Conservation (phyloP, 2,797 vertebrate genomes). For the Lateolabrax maculatus region DNA sequence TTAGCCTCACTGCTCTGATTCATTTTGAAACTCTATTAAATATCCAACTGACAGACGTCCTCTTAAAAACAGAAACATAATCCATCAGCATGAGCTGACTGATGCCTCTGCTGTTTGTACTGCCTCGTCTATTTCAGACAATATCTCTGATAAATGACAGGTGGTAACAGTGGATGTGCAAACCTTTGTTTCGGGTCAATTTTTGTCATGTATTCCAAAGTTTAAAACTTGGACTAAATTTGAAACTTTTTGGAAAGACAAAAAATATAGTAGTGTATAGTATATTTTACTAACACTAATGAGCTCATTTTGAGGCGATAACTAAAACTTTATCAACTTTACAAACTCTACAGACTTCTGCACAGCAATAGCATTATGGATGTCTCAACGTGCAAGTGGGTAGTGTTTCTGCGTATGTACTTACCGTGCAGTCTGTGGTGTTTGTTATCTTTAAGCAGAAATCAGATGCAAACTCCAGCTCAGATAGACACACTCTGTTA, state of each 20-base stretch:
- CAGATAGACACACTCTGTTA: conserved; percentile 85
- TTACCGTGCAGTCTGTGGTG: conserved; percentile 90
- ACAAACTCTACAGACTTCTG: background rate
- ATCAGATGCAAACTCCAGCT: conserved; percentile 92
- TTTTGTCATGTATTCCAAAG: background rate
- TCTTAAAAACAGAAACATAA: conserved; percentile 36
- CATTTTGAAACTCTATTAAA: conserved; percentile 60
- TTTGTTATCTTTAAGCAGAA: conserved; percentile 89
- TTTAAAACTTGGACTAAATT: background rate
- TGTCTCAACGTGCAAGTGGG: background rate
- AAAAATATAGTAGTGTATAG: background rate
- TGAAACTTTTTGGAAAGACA: background rate
- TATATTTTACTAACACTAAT: background rate
- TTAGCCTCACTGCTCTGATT: conserved; percentile 45
- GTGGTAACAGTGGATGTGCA: background rate
- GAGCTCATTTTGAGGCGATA: background rate
- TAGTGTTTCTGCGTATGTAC: conserved; percentile 42
- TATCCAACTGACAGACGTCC: conserved; percentile 46
- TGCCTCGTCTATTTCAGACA: conserved; percentile 30
- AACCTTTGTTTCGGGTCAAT: conserved; percentile 29
- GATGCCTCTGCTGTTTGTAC: conserved; percentile 45
- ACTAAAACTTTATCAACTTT: background rate
- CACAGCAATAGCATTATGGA: no score
- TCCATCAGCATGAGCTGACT: conserved; percentile 59
- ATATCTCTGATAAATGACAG: conserved; percentile 50